Conservation (phyloP, 2,113 vertebrate genomes). For the Falco punctatus region DNA sequence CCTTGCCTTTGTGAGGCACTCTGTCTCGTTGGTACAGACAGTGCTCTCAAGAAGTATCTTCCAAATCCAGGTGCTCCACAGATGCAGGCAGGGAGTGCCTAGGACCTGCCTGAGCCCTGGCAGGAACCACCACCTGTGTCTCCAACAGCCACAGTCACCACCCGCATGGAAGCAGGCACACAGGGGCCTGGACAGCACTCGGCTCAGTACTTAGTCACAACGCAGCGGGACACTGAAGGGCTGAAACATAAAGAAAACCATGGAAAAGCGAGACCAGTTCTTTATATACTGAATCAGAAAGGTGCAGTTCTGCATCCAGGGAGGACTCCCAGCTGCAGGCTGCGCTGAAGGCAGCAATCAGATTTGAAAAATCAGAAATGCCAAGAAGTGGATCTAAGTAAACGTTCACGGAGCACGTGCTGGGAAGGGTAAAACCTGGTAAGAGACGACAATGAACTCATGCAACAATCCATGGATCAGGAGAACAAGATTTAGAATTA, state of each 20-base stretch:
- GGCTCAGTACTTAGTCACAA: background rate
- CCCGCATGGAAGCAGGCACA: rapidly evolving
- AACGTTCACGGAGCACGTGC: background rate
- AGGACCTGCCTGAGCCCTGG: rapidly evolving
- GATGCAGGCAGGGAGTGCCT: background rate
- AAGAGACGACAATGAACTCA: background rate
- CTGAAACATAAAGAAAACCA: background rate
- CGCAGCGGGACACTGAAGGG: background rate
- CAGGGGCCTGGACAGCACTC: background rate
- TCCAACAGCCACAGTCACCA: background rate
- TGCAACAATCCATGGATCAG: background rate
- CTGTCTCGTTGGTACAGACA: background rate
- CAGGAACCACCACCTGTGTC: background rate
- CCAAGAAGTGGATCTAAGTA: background rate
- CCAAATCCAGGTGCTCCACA: background rate
- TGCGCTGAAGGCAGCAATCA: background rate
- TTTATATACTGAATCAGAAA: background rate
- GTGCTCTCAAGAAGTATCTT: background rate
- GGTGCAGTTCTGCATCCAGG: rapidly evolving
- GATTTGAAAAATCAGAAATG: background rate
- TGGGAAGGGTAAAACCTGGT: background rate
- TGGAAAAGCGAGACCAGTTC: background rate
- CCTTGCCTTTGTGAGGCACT: background rate
- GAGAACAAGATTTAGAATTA: background rate
- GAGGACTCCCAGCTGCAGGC: background rate